phyloP scores from a whole-genome alignment of 2,113 vertebrate species.

The Lepisosteus osseus region DNA sequence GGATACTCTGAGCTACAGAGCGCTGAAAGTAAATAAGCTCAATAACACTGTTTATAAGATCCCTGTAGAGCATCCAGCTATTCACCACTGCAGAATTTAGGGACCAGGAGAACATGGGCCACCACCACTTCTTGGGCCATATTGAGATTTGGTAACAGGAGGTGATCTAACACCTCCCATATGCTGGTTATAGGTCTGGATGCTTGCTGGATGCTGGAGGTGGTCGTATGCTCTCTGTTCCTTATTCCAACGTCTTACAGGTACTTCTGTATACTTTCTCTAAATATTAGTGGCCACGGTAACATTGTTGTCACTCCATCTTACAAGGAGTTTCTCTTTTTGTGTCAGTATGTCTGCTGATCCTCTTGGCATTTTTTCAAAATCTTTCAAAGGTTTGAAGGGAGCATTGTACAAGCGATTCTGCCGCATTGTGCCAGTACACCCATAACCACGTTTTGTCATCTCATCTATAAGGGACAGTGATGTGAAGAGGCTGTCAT shows the following conservation, averaged over 20 bases:
- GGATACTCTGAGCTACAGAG: too few species aligned
- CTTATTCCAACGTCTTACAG: background rate
- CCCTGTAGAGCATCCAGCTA: too few species aligned
- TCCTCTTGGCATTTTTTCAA: background rate
- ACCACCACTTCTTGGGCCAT: too few species aligned
- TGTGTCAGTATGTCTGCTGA: background rate
- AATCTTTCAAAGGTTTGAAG: background rate
- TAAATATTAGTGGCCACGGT: slow-evolving; percentile 7
- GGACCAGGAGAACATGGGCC: too few species aligned
- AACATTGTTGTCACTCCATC: slow-evolving; percentile 6
- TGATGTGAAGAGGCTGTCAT: slow-evolving; percentile 5
- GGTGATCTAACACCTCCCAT: too few species aligned
- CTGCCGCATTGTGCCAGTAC: background rate
- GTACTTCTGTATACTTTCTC: background rate
- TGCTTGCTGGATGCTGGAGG: too few species aligned
- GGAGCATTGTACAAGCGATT: background rate
- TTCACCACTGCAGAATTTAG: too few species aligned
- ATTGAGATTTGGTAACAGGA: too few species aligned
- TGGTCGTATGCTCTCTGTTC: too few species aligned
- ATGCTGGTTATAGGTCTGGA: too few species aligned
- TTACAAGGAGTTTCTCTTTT: background rate
- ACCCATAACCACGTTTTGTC: background rate
- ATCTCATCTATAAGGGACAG: background rate
- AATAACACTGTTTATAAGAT: too few species aligned
- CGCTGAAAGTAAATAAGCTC: too few species aligned